Base-by-base conservation (phyloP, 2,113 vertebrate species). In the Neoarius graeffei region DNA sequence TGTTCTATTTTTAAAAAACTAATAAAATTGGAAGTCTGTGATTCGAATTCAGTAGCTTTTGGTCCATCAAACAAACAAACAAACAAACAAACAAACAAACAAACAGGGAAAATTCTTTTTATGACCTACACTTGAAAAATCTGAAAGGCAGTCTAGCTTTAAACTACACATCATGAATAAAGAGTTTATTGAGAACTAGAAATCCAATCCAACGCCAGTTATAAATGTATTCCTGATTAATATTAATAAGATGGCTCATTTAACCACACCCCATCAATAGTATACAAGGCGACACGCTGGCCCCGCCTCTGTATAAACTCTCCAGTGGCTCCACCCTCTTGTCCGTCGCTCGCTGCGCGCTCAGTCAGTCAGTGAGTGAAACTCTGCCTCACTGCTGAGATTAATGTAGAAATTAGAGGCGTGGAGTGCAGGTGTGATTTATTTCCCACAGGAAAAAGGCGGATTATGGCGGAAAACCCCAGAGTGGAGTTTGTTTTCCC, bases 401-500 rank as follows among this genome's bases (percentile, higher is more conserved):
- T 62, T 81, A 35, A 81, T 30, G 30, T 35, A 0, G n/a, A 10
- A 30, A 17, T 30, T 19, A 35, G 15, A 60, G 35, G 0, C n/a
- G 3, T 1, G 19, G 19, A 60, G 9, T 23, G 80, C 4, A 60
- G 27, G 11, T 71, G 48, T 86, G 20, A 48, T 0, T 30, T 9
- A 35, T 81, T 81, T 25, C 42, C 35, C n/a, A 67, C 9, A 62
- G 19, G 25, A 27, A 20, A 77, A 66, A 67, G 54, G 27, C 25
- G 62, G 20, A 48, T 62, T 10, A 42, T 85, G 84, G 60, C 59
- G 30, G 57, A 60, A 52, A 71, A 30, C 42, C 50, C 52, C 27
- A 74, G 64, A 86, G 77, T 86, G 71, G 8, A 85, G 62, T 57
- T 73, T 83, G 2, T 30, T 80, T 83, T 11, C 17, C 9, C 20